phyloP scores from a whole-genome alignment of 37 sponge, comb jelly and placozoan species.

The Oopsacas minuta region DNA sequence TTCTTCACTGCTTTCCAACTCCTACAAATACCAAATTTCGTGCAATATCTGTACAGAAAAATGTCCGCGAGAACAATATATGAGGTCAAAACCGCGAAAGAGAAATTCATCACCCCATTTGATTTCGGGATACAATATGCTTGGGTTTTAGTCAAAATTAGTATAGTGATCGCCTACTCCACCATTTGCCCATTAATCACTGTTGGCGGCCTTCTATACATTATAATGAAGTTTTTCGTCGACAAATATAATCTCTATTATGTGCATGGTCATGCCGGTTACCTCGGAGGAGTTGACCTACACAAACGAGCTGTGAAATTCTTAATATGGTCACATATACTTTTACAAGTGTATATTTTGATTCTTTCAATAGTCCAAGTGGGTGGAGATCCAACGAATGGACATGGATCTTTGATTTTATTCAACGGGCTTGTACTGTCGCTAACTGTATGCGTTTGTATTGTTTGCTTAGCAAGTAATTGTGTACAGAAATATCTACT shows the following conservation, averaged over 20 bases:
- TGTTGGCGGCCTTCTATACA: not conserved
- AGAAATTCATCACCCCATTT: not conserved
- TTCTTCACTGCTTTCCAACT: constrained; percentile 14
- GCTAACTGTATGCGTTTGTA: not conserved
- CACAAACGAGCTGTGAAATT: constrained; percentile 12
- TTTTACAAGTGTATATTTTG: not conserved
- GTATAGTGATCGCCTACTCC: not conserved
- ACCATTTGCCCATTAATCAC: not conserved
- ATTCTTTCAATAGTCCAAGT: constrained; percentile 6
- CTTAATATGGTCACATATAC: not conserved
- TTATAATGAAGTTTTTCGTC: constrained; percentile 6
- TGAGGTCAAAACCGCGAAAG: constrained; percentile 3
- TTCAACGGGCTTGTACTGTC: not conserved
- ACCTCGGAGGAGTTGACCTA: not conserved
- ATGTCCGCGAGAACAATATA: not conserved
- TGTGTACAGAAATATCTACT: constrained; percentile 7
- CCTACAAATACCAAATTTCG: not conserved
- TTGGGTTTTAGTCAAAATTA: constrained; percentile 8
- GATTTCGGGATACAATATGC: constrained; percentile 5
- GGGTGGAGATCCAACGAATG: not conserved
- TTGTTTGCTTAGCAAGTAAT: not conserved
- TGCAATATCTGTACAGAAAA: not conserved
- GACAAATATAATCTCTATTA: constrained; percentile 12
- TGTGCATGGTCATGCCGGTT: not conserved
- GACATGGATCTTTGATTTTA: not conserved